Base-by-base conservation (phyloP, 2,113 vertebrate genomes). In the Clarias macrocephalus region DNA sequence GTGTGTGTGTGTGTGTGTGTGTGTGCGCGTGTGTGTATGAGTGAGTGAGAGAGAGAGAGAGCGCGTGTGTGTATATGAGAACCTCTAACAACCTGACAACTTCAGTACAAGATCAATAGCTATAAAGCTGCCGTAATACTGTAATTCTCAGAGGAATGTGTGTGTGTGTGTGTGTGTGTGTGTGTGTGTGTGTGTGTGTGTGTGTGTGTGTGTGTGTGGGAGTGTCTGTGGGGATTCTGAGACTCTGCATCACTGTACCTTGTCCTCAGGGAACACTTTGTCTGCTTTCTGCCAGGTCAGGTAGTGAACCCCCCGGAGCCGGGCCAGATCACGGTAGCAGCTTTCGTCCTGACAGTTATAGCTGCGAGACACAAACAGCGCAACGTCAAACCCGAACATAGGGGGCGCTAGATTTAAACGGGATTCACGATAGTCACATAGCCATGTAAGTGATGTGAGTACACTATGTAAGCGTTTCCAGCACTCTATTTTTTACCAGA, bases 341-440 rank as follows among this genome's bases (percentile, higher is more conserved):
- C 96, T 97, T 87, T 98, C 97, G 92, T 99, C 98, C 88, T 98
- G 96, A 94, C 98, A 99, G 88, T 99, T 99, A 94, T 99, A 99
- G 30, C 98, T 99, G 88, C 63, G 84, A 93, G 88, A 92, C 88
- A 90, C 89, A 89, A 80, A 91, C 91, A 91, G 83, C 86, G 68
- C 89, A 79, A 88, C 86, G 79, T 89, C 75, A 83, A 59, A 60
- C 82, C 18, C 5, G n/a, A 86, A 42, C 28, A 68, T 30, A 33
- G 30, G 19, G 33, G 6, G 3, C 13, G 7, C 11, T 23, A 62
- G 25, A 90, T 48, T 77, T 21, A 83, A 16, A 42, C 28, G 73
- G 25, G 16, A 37, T 87, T 63, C 12, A 79, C n/a, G 18, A 9
- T 10, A 77, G 73, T 56, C 66, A 33, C 28, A 33, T 18, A 30